These are phyloP conservation scores for Drosophila formosana DNA, from an alignment of 2,888 invertebrate species.

Conservation along the genomic window DNA sequence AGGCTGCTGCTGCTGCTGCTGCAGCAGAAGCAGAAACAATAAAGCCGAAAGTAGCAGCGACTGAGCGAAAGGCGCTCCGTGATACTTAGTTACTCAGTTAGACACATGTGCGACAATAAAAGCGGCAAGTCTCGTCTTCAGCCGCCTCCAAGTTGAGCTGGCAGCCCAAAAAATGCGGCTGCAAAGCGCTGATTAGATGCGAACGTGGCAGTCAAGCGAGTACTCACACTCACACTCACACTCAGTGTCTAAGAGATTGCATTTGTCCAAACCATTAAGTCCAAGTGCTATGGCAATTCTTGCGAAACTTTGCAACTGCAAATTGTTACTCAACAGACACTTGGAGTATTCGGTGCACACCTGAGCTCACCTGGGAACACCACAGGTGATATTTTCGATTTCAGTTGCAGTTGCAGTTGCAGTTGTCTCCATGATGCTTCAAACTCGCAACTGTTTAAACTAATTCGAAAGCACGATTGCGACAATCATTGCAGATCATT, in stretches of 20 bases:
- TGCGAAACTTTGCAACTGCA: constrained; percentile 12
- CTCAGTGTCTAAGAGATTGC: constrained; percentile 22
- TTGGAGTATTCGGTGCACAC: background rate
- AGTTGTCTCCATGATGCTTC: background rate
- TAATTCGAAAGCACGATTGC: no score
- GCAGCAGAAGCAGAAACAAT: constrained; percentile 20
- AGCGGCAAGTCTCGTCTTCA: background rate
- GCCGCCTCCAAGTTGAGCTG: background rate
- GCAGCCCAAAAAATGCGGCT: background rate
- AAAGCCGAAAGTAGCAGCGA: constrained; percentile 25
- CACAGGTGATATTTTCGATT: background rate
- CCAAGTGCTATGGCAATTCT: constrained; percentile 20
- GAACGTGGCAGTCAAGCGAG: constrained; percentile 29
- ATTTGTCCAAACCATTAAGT: constrained; percentile 44
- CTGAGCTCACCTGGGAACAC: background rate
- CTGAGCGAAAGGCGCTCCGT: constrained; percentile 20
- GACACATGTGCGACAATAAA: constrained; percentile 46
- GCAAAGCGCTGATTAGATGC: constrained; percentile 45
- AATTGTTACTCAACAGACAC: constrained; percentile 3
- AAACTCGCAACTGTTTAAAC: background rate
- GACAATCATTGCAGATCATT: background rate
- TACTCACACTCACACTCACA: background rate
- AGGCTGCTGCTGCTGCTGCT: constrained; percentile 1
- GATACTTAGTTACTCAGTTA: constrained; percentile 15
- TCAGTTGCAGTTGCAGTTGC: background rate